Conservation (phyloP, 2,113 vertebrate genomes). For the Gallinago media region DNA sequence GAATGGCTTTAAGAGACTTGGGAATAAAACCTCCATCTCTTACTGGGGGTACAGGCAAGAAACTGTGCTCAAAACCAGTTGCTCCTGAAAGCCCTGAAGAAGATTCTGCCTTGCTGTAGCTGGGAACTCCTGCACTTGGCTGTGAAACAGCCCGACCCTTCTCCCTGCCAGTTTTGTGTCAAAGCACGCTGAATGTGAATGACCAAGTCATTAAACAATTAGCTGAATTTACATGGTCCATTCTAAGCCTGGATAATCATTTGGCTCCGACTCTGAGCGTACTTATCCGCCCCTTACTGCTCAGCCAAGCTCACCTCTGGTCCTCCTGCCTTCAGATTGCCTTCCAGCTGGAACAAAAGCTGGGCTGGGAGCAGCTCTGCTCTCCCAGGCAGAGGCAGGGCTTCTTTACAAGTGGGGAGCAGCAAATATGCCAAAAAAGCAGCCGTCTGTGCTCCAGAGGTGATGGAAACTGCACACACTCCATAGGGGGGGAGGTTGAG, state of each 20-base stretch:
- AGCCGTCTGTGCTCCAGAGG: neutral
- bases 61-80: neutral
- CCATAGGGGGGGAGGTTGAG: neutral
- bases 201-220: constrained; percentile 49
- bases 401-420: neutral
- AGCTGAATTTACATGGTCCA: neutral
- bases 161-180: neutral
- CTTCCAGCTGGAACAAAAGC: neutral
- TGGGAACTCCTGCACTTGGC: neutral
- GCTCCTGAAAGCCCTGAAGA: neutral
- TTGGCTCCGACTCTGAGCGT: neutral
- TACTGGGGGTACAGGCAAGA: rapidly evolving
- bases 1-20: neutral
- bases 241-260: constrained; percentile 43
- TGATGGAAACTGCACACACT: neutral
- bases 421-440: neutral
- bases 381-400: neutral
- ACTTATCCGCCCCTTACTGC: neutral
- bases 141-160: neutral
- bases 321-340: neutral
- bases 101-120: neutral
- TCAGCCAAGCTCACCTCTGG: neutral
- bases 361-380: neutral
- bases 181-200: neutral
- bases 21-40: neutral